These are phyloP conservation scores for Colinus virginianus DNA, from an alignment of 2,113 vertebrate species.

Conservation along the genomic window DNA sequence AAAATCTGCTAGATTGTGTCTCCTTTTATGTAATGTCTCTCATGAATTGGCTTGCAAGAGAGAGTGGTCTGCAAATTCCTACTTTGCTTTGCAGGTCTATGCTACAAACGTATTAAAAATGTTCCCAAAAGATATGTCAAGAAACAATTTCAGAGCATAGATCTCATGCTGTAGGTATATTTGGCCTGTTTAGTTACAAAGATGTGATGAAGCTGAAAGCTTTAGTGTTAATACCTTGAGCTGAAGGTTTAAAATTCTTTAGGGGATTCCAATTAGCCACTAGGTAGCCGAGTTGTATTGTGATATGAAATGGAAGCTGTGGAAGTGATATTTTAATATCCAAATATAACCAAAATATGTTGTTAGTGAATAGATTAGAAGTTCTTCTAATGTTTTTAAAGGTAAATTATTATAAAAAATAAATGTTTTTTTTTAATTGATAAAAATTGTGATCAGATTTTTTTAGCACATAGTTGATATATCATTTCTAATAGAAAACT, in stretches of 20 bases:
- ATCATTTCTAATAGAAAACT: neutral
- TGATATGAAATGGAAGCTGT: neutral
- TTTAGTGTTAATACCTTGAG: neutral
- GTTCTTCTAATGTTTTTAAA: neutral
- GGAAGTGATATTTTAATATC: neutral
- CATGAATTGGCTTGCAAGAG: neutral
- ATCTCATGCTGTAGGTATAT: neutral
- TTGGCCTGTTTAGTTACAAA: neutral
- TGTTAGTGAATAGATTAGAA: neutral
- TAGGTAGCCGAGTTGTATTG: neutral
- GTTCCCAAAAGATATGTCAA: neutral
- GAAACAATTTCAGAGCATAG: neutral
- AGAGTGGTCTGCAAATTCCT: neutral
- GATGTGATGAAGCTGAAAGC: neutral
- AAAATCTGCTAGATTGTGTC: conserved; percentile 13
- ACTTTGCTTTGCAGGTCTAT: neutral
- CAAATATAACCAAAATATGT: neutral
- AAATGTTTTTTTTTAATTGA: neutral
- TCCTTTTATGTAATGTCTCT: neutral
- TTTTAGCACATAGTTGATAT: neutral
- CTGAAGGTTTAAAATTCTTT: neutral
- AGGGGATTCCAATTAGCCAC: neutral
- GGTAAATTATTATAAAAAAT: neutral
- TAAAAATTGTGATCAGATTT: neutral
- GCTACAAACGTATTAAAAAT: neutral